Evolutionary conservation across 1,140 invertebrate genomes (phyloP).

Genomic region (Drosophila neocordata): DNA sequence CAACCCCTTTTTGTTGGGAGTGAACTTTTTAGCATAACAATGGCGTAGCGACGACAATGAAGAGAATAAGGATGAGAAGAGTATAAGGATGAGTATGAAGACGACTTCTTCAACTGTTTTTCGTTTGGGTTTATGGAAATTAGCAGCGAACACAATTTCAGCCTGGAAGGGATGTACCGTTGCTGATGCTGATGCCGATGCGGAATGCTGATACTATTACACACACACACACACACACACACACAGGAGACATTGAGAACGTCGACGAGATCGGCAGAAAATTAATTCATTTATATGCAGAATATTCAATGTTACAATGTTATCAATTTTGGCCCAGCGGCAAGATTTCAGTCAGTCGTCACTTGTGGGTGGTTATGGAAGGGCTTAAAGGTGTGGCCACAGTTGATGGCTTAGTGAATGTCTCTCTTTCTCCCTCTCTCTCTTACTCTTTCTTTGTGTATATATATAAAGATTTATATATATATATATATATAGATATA

Average conservation of each 20-base stretch:
- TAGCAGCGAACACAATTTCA: conserved; percentile 69
- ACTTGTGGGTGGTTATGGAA: conserved; percentile 3
- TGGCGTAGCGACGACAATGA: conserved; percentile 64
- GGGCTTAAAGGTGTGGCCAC: conserved; percentile 29
- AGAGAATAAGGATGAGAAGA: not conserved
- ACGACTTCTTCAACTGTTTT: conserved; percentile 13
- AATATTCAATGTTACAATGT: conserved; percentile 80
- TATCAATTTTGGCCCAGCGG: conserved; percentile 76
- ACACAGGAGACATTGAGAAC: conserved; percentile 13
- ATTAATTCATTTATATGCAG: conserved; percentile 82
- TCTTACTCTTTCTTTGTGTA: too few species aligned
- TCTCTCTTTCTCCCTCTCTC: conserved; percentile 1
- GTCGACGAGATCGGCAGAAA: conserved; percentile 53
- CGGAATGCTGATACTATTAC: too few species aligned
- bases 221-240: too few species aligned
- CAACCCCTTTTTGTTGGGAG: conserved; percentile 58
- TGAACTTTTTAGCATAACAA: conserved; percentile 73
- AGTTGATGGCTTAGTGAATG: conserved; percentile 9
- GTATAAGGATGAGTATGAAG: not conserved
- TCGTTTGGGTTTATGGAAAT: conserved; percentile 74
- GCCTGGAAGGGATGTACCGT: conserved; percentile 23
- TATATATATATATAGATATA: not conserved
- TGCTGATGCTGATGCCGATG: not conserved
- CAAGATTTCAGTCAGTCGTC: conserved; percentile 21
- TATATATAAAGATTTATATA: too few species aligned